A percentile compares a stretch with the other conserved stretches of the same genome.
Evolutionary conservation across 2,797 vertebrate species (phyloP).

Genomic region (Melanotaenia nigrans): DNA sequence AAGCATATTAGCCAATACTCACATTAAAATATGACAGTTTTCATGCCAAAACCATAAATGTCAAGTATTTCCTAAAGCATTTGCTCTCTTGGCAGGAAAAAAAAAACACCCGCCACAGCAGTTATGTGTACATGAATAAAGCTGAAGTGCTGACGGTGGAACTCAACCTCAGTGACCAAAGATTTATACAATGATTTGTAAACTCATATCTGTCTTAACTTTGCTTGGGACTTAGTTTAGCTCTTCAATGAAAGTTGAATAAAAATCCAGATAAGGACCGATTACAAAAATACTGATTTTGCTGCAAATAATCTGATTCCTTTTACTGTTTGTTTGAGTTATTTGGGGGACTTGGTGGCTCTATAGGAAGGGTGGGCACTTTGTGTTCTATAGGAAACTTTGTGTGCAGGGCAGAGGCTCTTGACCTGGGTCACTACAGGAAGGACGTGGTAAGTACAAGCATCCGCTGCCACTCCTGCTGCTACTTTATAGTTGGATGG

Average conservation of each 20-base stretch:
- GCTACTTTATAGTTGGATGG: constrained; percentile 23
- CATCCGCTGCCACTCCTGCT: constrained; percentile 66
- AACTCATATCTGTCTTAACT: background rate
- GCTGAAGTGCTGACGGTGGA: background rate
- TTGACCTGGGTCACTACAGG: constrained; percentile 80
- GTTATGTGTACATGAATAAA: background rate
- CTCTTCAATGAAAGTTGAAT: background rate
- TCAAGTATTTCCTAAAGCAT: constrained; percentile 23
- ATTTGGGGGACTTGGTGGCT: constrained; percentile 42
- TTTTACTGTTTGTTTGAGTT: constrained; percentile 40
- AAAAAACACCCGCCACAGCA: background rate
- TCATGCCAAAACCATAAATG: constrained; percentile 10
- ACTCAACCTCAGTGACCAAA: background rate
- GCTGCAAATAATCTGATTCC: background rate
- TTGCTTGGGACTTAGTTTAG: background rate
- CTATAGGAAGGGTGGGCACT: constrained; percentile 68
- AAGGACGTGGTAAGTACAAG: constrained; percentile 78
- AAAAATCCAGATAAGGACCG: background rate
- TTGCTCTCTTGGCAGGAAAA: constrained; percentile 27
- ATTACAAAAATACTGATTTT: constrained; percentile 1
- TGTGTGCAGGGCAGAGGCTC: constrained; percentile 63
- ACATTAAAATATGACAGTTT: background rate
- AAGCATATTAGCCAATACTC: background rate
- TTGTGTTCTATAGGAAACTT: constrained; percentile 56
- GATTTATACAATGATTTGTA: background rate